Conservation (phyloP, 2,113 vertebrate genomes). For the Machaerirhynchus nigripectus region DNA sequence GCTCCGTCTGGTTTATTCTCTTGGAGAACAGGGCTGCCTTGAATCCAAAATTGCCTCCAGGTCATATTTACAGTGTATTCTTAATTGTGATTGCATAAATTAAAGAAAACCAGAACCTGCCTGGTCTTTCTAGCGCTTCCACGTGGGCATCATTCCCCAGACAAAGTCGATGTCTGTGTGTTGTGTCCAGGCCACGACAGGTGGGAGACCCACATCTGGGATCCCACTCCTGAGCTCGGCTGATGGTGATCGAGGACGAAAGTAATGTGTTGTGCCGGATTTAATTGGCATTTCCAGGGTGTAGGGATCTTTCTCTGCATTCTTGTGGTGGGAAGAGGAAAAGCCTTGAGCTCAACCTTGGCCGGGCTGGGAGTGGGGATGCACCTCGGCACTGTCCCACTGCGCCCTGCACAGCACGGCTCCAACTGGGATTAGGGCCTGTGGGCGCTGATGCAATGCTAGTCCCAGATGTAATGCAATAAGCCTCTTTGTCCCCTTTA, state of each 20-base stretch:
- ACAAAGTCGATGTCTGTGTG: fast-evolving
- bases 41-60: background rate
- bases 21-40: fast-evolving
- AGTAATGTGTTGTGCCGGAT: fast-evolving
- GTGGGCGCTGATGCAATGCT: constrained; percentile 25
- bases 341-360: background rate
- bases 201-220: background rate
- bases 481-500: constrained; percentile 61
- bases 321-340: background rate
- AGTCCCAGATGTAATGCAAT: background rate
- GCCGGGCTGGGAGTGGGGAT: fast-evolving
- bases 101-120: background rate
- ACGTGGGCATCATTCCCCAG: fast-evolving
- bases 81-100: background rate
- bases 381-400: background rate
- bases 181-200: fast-evolving
- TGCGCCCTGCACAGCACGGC: fast-evolving
- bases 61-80: background rate
- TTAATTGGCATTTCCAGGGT: background rate
- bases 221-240: background rate
- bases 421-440: background rate
- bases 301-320: background rate
- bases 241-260: fast-evolving
- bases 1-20: background rate
- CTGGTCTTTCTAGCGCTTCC: fast-evolving